Evolutionary conservation across 2,888 invertebrate genomes (phyloP).

Genomic region (Catocala fraxini): DNA sequence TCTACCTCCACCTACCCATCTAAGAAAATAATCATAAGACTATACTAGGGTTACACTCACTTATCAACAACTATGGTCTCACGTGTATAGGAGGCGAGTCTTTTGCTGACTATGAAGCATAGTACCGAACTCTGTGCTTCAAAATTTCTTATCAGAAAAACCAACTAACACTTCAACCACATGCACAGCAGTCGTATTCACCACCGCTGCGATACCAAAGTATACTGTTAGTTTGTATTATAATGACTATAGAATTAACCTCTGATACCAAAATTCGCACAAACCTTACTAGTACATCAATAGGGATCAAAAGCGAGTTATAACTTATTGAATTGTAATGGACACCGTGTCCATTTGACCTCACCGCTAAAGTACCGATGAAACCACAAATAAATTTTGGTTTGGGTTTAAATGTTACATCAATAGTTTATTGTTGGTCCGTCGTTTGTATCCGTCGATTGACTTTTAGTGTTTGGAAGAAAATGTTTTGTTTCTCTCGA

Average conservation of each 20-base stretch:
- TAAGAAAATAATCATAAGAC: too few relatives aligned
- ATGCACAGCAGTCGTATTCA: too few relatives aligned
- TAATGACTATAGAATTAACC: not conserved
- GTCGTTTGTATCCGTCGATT: conserved; percentile 14
- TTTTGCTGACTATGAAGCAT: too few relatives aligned
- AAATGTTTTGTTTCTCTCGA: not conserved
- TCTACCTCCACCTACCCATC: too few relatives aligned
- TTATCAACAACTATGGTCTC: too few relatives aligned
- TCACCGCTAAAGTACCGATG: conserved; percentile 14
- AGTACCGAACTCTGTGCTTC: too few relatives aligned
- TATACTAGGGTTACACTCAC: too few relatives aligned
- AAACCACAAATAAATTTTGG: conserved; percentile 30
- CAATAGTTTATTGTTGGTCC: conserved; percentile 24
- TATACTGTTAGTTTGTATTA: too few relatives aligned
- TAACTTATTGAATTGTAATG: conserved; percentile 11
- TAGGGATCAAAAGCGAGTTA: conserved; percentile 6
- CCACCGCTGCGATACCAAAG: too few relatives aligned
- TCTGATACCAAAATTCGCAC: not conserved
- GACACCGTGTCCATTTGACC: conserved; percentile 12
- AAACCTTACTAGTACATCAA: conserved; percentile 2
- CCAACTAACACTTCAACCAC: too few relatives aligned
- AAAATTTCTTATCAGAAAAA: too few relatives aligned
- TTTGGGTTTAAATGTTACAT: conserved; percentile 24
- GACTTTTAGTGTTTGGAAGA: not conserved
- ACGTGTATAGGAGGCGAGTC: too few relatives aligned